Evolutionary conservation across 2,797 vertebrate genomes (phyloP).

Genomic region (Pampus argenteus): DNA sequence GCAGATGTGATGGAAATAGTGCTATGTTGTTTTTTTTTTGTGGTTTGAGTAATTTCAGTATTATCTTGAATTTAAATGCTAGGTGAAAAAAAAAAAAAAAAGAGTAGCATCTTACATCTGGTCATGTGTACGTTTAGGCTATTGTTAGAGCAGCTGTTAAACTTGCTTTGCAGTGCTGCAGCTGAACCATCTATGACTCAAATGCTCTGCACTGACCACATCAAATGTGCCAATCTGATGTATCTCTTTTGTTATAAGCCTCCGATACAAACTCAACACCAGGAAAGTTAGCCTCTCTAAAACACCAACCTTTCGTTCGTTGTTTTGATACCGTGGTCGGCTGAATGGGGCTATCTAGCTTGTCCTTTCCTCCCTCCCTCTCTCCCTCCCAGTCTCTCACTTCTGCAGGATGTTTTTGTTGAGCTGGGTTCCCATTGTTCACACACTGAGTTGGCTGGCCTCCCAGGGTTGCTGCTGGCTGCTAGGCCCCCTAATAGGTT

Average conservation of each 20-base stretch:
- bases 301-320: conserved; percentile 53
- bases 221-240: conserved; percentile 33
- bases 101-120: conserved; percentile 23
- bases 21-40: conserved; percentile 4
- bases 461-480: conserved; percentile 83
- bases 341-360: conserved; percentile 59
- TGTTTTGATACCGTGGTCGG: conserved; percentile 70
- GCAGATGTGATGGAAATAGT: conserved; percentile 28
- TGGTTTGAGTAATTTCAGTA: conserved; percentile 24
- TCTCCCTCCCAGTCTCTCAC: conserved; percentile 72
- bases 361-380: conserved; percentile 55
- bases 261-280: conserved; percentile 37
- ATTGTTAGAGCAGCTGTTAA: conserved; percentile 42
- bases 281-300: conserved; percentile 48
- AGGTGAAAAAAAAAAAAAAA: conserved; percentile 23
- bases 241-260: conserved; percentile 24
- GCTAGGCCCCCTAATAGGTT: conserved; percentile 86
- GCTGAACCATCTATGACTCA: conserved; percentile 54
- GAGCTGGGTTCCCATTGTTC: conserved; percentile 88
- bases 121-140: conserved; percentile 22
- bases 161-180: conserved; percentile 29
- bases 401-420: conserved; percentile 90
- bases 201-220: conserved; percentile 28
- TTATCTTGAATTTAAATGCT: conserved; percentile 14
- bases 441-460: conserved; percentile 83